These are phyloP conservation scores for Montipora cactus DNA, from an alignment of 64 coral and sea anemone genomes.

Conservation along the genomic window DNA sequence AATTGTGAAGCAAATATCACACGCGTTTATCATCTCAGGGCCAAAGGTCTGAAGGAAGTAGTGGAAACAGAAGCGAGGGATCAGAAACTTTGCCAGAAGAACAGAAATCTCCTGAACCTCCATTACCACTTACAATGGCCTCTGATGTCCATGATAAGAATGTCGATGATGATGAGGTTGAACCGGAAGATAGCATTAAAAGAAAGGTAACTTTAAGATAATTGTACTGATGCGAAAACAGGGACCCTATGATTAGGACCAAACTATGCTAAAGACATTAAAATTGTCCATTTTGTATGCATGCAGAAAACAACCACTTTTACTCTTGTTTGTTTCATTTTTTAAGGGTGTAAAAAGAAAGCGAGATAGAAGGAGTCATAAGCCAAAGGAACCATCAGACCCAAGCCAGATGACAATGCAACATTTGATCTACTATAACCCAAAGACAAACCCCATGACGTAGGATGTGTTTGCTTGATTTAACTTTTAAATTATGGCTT, in stretches of 20 bases:
- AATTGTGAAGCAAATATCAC: not conserved
- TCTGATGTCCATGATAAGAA: not conserved
- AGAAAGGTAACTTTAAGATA: slow-evolving; percentile 4
- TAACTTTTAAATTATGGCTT: no score
- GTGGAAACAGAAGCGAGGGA: slow-evolving; percentile 2
- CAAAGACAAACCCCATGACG: slow-evolving; percentile 71
- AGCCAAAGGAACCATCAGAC: slow-evolving; percentile 64
- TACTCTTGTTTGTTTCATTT: not conserved
- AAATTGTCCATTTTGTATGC: not conserved
- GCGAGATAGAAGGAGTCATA: slow-evolving; percentile 20
- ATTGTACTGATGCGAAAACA: no score
- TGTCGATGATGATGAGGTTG: not conserved
- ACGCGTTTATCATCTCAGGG: not conserved
- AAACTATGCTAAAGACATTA: no score
- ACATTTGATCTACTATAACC: slow-evolving; percentile 75
- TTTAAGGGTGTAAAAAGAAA: slow-evolving; percentile 40
- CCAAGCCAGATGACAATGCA: slow-evolving; percentile 71
- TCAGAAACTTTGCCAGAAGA: not conserved
- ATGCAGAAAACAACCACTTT: not conserved
- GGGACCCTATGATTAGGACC: no score
- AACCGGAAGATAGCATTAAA: not conserved
- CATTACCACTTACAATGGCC: not conserved
- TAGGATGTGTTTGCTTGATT: slow-evolving; percentile 12
- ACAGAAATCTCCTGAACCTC: not conserved
- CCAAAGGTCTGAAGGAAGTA: not conserved